Evolutionary conservation across 1,140 invertebrate genomes (phyloP), one percentile per base, ranked within the genome.

Genomic region (Diorhabda elongata): DNA sequence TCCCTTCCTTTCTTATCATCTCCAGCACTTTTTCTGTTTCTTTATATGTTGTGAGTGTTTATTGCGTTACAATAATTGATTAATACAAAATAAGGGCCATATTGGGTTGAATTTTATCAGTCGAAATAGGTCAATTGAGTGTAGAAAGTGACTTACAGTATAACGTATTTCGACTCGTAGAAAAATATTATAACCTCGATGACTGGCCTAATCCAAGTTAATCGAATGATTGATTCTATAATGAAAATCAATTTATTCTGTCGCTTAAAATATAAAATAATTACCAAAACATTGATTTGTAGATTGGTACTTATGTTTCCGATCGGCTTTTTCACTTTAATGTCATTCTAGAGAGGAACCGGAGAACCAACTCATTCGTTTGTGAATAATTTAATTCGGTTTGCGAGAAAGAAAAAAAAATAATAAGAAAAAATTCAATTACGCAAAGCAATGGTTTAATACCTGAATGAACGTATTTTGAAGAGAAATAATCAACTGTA

Each of bases 391-490:
- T 60, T 11, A 42, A 60, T 60, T 42, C 58, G 58, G 42, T 60
- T 60, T 42, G 42, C 7, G 11, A 26, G 58, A 60, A 60, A 11
- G 58, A 3, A 6, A 11, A 42, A 60, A 42, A 60, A 60, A 60
- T 26, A 60, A 60, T n/a, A 60, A 60, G 42, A 26, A 26, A 60
- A 60, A 60, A 60, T 11, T 60, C 58, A 60, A 60, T 60, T 60
- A 60, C n/a, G 11, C 42, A 11, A 60, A 42, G 58, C n/a, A 42
- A 60, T 11, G 11, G 42, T 60, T 60, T 60, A 11, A 60, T 42
- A 60, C n/a, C 58, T 60, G 58, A 42, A 42, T 60, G 58, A 60
- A 60, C 58, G 58, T 60, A 42, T 60, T 60, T 26, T 42, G 8
- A 42, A 60, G 58, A 60, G 11, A 11, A 60, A 11, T 60, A 60